These are phyloP conservation scores for Hippoglossus stenolepis DNA, from an alignment of 2,113 vertebrate species.

Conservation along the genomic window DNA sequence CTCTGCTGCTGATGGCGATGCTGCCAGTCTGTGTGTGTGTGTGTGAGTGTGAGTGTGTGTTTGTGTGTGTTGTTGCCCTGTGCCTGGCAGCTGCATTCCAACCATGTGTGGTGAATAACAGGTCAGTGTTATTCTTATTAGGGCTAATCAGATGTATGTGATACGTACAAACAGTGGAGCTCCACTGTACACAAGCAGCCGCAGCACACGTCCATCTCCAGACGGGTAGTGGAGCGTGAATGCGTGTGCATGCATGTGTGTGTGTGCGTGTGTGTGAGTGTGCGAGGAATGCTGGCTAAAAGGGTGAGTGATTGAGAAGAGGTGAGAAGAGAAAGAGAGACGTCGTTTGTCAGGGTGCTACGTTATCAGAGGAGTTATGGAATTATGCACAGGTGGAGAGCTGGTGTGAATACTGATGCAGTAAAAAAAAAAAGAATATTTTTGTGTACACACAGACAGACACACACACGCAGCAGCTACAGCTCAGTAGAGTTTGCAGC, in stretches of 20 bases:
- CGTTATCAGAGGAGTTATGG: conserved; percentile 71
- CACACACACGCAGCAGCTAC: conserved; percentile 14
- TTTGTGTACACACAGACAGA: conserved; percentile 52
- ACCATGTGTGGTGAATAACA: conserved; percentile 66
- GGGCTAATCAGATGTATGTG: conserved; percentile 75
- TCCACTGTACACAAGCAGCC: conserved; percentile 38
- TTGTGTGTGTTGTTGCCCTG: conserved; percentile 14
- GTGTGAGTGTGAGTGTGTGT: not conserved
- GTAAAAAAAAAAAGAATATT: conserved; percentile 46
- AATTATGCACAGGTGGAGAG: conserved; percentile 71
- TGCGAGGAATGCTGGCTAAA: conserved; percentile 24
- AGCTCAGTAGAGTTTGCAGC: conserved; percentile 35
- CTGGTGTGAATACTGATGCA: conserved; percentile 69
- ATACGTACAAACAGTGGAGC: conserved; percentile 71
- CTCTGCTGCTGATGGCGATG: conserved; percentile 62
- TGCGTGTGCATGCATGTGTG: not conserved
- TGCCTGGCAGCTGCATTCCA: conserved; percentile 20
- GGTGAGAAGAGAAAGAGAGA: conserved; percentile 57
- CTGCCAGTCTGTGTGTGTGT: conserved; percentile 37
- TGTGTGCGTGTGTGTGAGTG: not conserved
- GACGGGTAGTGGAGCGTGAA: not conserved
- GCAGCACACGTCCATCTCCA: conserved; percentile 36
- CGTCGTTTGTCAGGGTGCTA: conserved; percentile 67
- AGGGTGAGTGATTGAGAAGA: conserved; percentile 44
- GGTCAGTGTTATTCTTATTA: conserved; percentile 74